Conservation (phyloP, 2,113 vertebrate species). For the Copsychus sechellarum region DNA sequence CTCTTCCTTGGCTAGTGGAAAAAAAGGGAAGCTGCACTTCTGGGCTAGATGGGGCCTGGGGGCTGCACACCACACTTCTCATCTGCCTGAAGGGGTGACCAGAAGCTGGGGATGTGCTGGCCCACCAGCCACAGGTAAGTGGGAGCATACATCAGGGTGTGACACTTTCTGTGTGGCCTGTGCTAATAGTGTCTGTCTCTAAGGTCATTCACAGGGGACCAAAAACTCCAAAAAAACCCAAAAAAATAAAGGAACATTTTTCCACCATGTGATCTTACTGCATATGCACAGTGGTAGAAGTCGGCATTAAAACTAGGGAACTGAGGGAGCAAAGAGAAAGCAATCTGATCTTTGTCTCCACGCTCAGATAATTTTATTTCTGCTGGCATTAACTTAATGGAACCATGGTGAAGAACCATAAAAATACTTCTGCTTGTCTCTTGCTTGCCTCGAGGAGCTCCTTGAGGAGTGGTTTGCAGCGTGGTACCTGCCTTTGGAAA, state of each 20-base stretch:
- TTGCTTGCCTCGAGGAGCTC: background rate
- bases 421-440: background rate
- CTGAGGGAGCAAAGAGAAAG: background rate
- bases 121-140: background rate
- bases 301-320: background rate
- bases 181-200: background rate
- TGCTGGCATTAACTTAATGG: background rate
- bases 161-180: background rate
- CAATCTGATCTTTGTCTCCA: background rate
- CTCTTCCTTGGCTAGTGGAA: background rate
- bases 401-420: background rate
- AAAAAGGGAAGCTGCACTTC: background rate
- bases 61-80: background rate
- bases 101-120: background rate
- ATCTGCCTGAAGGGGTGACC: background rate
- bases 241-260: background rate
- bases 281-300: background rate
- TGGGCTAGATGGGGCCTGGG: background rate
- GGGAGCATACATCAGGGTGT: rapidly evolving
- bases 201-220: background rate
- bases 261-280: background rate
- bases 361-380: background rate
- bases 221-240: background rate
- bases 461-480: background rate
- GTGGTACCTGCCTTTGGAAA: background rate